Evolutionary conservation across 2,888 invertebrate genomes (phyloP).

Genomic region (Eilema griseolum): DNA sequence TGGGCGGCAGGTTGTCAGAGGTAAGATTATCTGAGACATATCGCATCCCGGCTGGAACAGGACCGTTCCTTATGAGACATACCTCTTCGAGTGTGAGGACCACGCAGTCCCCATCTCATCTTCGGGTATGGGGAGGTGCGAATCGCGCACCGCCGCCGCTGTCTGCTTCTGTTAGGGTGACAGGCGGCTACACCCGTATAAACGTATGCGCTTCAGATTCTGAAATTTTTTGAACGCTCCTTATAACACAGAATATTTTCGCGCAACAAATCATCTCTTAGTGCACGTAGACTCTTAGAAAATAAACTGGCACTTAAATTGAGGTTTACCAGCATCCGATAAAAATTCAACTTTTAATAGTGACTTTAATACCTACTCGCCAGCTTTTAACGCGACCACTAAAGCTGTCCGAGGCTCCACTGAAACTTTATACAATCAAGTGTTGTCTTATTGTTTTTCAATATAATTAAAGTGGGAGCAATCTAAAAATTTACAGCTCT

Average conservation of each 20-base stretch:
- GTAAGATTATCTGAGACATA: no score
- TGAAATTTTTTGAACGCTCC: no score
- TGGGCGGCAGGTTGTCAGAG: no score
- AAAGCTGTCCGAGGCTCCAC: slow-evolving; percentile 41
- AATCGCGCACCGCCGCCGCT: no score
- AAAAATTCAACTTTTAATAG: slow-evolving; percentile 52
- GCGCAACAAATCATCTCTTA: not conserved
- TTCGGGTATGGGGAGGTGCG: no score
- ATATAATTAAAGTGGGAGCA: slow-evolving; percentile 17
- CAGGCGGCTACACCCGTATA: no score
- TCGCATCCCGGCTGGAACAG: no score
- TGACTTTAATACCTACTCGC: slow-evolving; percentile 37
- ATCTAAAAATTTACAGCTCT: slow-evolving; percentile 7
- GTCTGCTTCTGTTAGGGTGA: no score
- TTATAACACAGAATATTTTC: not conserved
- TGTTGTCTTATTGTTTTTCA: slow-evolving; percentile 30
- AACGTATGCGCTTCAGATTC: no score
- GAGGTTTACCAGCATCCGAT: slow-evolving; percentile 27
- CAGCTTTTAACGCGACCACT: slow-evolving; percentile 44
- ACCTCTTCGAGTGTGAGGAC: no score
- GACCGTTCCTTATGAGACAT: no score
- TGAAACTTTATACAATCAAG: slow-evolving; percentile 32
- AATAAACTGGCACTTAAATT: slow-evolving; percentile 24
- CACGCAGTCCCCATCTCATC: no score
- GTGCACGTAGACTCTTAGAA: slow-evolving; percentile 7